Evolutionary conservation across 2,888 invertebrate species (phyloP), one percentile per base, ranked within the genome.

Genomic region (Apomyelois bistriatella): DNA sequence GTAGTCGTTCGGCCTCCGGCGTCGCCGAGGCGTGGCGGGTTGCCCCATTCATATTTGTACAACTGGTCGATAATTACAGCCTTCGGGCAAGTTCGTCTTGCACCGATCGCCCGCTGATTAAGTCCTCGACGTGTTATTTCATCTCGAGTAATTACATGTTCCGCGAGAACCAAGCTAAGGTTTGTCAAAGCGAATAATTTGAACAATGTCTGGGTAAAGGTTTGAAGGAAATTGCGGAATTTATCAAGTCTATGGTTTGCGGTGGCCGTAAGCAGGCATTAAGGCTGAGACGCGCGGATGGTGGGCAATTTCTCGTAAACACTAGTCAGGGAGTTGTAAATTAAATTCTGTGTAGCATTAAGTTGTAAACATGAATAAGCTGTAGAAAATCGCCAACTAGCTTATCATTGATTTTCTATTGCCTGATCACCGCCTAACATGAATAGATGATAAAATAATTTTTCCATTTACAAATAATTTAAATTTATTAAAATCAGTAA

Each of bases 61-160:
- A 82, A 84, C 83, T 78, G 78, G 66, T 74, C 65, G 66, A 69
- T 89, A 89, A 89, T 89, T 87, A 81, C 77, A 80, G 72, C 64
- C 69, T 72, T 61, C 70, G 65, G 58, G 58, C 58, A 58, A 55
- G 50, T 65, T 63, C 61, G 65, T 63, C 68, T 64, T 60, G 62
- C 60, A 51, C 63, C 70, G 82, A 78, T 79, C 58, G 57, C 52
- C 74, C 79, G 85, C 74, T 80, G 85, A 86, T 87, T 85, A 84
- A 82, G 79, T 79, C 79, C 77, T 82, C 78, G 76, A 79, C 79
- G 74, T 76, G 75, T 76, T 77, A 77, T 82, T 79, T 74, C 67
- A 62, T 74, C 68, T 65, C 68, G 60, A 59, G 70, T 74, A 74
- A 74, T 70, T 62, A 61, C 58, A 60, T 52, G 65, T 58, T 59